Evolutionary conservation across 92 coral and sea anemone species (phyloP).

Genomic region (Porites cylindrica): DNA sequence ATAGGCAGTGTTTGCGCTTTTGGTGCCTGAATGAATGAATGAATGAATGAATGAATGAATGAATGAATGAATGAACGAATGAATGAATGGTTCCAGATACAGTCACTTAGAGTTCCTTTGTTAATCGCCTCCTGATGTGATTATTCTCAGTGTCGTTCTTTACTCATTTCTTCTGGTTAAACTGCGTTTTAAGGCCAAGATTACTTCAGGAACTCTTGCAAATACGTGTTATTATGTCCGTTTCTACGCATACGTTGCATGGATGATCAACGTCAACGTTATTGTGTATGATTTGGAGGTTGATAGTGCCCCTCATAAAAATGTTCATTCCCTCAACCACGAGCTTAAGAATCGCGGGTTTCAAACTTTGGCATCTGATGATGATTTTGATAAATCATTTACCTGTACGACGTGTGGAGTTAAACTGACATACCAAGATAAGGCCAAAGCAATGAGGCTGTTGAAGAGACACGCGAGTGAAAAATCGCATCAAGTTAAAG

Average conservation of each 20-base stretch:
- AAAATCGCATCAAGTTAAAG: too few relatives aligned
- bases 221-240: background rate
- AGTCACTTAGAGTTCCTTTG: background rate
- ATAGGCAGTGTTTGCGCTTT: background rate
- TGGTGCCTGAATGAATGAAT: background rate
- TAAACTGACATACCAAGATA: background rate
- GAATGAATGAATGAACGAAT: too few relatives aligned
- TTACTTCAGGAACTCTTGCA: background rate
- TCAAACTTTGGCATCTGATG: background rate
- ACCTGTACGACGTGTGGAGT: background rate
- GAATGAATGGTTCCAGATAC: constrained; percentile 10
- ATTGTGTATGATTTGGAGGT: background rate
- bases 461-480: too few relatives aligned
- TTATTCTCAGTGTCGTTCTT: too few relatives aligned
- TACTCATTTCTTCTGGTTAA: background rate
- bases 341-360: background rate
- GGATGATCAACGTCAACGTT: constrained; percentile 7
- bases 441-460: background rate
- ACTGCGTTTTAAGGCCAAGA: background rate
- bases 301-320: background rate
- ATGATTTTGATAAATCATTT: background rate
- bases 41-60: too few relatives aligned
- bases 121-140: constrained; percentile 2
- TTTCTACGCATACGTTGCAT: background rate
- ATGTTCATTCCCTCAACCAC: too few relatives aligned